These are phyloP conservation scores for Puma concolor DNA, from an alignment of 2,113 vertebrate genomes.

Conservation along the genomic window DNA sequence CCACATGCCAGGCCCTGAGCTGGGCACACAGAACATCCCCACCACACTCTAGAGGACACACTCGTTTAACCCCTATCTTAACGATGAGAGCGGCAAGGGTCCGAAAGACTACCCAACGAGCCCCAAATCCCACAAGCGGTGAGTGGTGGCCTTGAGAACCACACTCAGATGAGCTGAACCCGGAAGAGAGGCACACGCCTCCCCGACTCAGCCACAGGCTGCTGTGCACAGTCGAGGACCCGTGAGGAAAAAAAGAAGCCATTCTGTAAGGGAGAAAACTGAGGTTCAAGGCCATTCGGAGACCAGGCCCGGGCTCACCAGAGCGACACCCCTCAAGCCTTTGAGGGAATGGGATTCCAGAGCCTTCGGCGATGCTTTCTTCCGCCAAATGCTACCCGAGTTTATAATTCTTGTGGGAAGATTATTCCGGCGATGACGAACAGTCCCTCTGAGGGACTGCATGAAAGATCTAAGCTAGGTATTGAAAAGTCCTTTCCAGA, in stretches of 20 bases:
- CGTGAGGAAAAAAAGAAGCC: fast-evolving
- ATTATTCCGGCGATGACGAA: neutral
- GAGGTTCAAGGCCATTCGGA: neutral
- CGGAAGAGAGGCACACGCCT: fast-evolving
- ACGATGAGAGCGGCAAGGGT: neutral
- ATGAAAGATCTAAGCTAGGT: neutral
- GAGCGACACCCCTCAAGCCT: neutral
- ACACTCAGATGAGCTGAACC: neutral
- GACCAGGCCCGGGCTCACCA: neutral
- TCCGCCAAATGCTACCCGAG: neutral
- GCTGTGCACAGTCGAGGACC: too few species aligned
- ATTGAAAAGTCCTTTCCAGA: neutral
- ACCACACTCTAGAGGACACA: neutral
- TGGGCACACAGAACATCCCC: neutral
- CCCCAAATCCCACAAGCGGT: neutral
- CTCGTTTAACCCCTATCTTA: neutral
- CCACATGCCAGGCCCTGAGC: neutral
- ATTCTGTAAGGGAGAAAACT: neutral
- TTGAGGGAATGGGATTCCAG: neutral
- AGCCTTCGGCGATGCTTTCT: neutral
- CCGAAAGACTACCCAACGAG: neutral
- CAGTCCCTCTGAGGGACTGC: neutral
- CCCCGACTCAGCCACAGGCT: neutral
- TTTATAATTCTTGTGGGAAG: neutral
- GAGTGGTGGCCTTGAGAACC: neutral